Conservation (phyloP, 2,888 invertebrate species). For the Dasypolia templi region DNA sequence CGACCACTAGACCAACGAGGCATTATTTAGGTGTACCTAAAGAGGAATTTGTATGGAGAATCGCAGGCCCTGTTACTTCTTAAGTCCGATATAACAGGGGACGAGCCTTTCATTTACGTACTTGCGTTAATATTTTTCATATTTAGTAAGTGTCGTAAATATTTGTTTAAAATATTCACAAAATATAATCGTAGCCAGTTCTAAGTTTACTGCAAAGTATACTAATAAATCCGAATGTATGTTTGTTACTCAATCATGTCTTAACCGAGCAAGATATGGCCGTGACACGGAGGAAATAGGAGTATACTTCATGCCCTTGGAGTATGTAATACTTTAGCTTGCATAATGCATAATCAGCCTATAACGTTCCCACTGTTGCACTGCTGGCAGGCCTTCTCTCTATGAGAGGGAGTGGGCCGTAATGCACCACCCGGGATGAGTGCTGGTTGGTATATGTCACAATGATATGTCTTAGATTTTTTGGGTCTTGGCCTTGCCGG, state of each 20-base stretch:
- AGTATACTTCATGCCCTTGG: neutral
- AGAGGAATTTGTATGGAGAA: no score
- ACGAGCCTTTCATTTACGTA: neutral
- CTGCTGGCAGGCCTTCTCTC: no score
- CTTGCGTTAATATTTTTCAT: slow-evolving; percentile 26
- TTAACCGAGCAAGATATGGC: slow-evolving; percentile 39
- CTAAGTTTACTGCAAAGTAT: slow-evolving; percentile 27
- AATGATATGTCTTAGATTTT: no score
- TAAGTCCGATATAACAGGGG: neutral
- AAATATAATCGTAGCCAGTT: slow-evolving; percentile 15
- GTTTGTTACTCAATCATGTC: slow-evolving; percentile 50
- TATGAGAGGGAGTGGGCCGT: no score
- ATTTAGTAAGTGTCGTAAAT: neutral
- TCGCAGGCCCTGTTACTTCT: no score
- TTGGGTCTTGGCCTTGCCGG: no score
- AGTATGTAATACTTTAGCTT: neutral
- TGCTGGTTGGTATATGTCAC: no score
- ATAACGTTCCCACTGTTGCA: no score
- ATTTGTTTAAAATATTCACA: slow-evolving; percentile 31
- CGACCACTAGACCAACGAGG: no score
- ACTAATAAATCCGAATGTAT: slow-evolving; percentile 43
- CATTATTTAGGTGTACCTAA: no score
- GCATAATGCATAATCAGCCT: no score
- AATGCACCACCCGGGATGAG: no score
- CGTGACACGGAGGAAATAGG: slow-evolving; percentile 55